A percentile compares a stretch with the other conserved stretches of the same genome.
These are phyloP conservation scores for Odontamblyopus lacepedii DNA, from an alignment of 2,797 vertebrate genomes.

Conservation along the genomic window DNA sequence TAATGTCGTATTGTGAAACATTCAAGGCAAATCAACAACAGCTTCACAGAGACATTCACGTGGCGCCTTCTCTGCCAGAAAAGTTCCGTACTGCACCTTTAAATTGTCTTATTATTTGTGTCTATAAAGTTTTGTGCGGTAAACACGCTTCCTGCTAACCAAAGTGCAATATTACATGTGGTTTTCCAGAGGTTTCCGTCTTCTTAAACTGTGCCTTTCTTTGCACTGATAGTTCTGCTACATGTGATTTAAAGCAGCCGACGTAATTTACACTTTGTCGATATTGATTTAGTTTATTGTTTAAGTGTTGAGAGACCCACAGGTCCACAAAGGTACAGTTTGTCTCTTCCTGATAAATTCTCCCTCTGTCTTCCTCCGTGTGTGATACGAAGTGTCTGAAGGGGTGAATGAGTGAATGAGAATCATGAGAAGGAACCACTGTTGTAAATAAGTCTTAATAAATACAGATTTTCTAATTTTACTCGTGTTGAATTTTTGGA, in stretches of 20 bases:
- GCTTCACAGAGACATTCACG: neutral
- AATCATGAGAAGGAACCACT: slow-evolving; percentile 67
- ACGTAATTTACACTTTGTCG: neutral
- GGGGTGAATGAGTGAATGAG: slow-evolving; percentile 55
- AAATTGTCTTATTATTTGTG: slow-evolving; percentile 30
- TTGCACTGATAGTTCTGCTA: slow-evolving; percentile 57
- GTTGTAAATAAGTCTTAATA: slow-evolving; percentile 74
- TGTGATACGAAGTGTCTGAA: slow-evolving; percentile 51
- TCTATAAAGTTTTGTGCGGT: slow-evolving; percentile 43
- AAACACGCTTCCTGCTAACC: slow-evolving; percentile 63
- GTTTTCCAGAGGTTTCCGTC: slow-evolving; percentile 47
- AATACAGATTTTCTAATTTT: slow-evolving; percentile 70
- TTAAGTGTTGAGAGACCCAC: slow-evolving; percentile 19
- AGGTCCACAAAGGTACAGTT: slow-evolving; percentile 60
- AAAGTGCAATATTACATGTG: slow-evolving; percentile 75
- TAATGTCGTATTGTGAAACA: too few relatives aligned
- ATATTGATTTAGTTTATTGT: slow-evolving; percentile 30
- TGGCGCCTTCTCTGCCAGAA: neutral
- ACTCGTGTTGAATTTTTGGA: neutral
- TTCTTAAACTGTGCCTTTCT: slow-evolving; percentile 52
- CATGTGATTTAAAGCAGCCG: slow-evolving; percentile 4
- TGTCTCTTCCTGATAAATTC: slow-evolving; percentile 14
- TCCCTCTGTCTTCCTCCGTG: slow-evolving; percentile 33
- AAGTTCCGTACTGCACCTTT: neutral
- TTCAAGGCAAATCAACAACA: too few relatives aligned